Percentiles rank a stretch among this genome's conserved stretches.
phyloP scores from a whole-genome alignment of 2,113 vertebrate species.

The Bubalus kerabau region DNA sequence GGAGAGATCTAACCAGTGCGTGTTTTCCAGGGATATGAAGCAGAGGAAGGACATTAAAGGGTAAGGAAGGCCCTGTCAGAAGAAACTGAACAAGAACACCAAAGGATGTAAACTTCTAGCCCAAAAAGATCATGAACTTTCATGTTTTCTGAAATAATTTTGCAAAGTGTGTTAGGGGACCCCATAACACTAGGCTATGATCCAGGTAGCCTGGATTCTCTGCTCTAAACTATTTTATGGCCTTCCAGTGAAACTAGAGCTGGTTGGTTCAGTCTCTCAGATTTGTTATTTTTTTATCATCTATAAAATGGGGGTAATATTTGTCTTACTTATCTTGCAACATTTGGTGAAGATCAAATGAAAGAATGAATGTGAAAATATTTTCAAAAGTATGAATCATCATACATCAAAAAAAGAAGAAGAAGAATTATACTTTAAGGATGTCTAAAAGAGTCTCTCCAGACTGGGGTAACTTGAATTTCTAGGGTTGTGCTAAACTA shows the following conservation, averaged over 20 bases:
- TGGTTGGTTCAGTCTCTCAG: not conserved
- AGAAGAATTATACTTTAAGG: no score
- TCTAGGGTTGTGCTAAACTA: no score
- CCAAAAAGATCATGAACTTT: not conserved
- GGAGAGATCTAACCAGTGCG: not conserved
- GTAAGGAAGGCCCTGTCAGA: not conserved
- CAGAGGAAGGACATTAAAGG: not conserved
- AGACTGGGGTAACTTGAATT: no score
- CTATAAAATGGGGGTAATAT: not conserved
- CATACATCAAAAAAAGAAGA: no score
- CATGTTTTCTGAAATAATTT: not conserved
- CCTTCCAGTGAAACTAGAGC: not conserved
- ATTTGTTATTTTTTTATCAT: not conserved
- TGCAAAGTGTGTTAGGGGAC: not conserved
- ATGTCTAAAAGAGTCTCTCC: no score
- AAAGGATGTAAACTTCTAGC: not conserved
- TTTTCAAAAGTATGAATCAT: not conserved
- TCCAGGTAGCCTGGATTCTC: not conserved
- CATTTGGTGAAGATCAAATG: not conserved
- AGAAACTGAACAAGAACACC: not conserved
- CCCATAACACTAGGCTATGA: no score
- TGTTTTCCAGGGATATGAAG: not conserved
- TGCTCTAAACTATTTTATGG: not conserved
- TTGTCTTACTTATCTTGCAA: not conserved
- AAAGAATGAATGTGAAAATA: not conserved